Evolutionary conservation across 2,888 invertebrate genomes (phyloP).

Genomic region (Orthonychiurus folsomi): DNA sequence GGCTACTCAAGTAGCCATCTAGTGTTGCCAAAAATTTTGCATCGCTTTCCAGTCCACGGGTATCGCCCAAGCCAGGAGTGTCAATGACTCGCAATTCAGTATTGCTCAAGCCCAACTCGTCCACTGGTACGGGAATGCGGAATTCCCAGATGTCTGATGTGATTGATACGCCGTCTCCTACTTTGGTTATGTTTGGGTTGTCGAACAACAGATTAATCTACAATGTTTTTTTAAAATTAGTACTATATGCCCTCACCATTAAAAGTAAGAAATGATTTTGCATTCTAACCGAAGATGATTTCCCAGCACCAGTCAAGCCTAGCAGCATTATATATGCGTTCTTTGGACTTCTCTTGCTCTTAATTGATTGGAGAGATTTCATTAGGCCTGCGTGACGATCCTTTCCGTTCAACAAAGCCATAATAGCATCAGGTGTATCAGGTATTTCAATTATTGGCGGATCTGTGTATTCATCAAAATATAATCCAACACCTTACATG

Average conservation of each 20-base stretch:
- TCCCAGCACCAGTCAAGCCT: slow-evolving; percentile 28
- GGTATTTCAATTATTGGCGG: background rate
- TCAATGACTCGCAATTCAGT: slow-evolving; percentile 27
- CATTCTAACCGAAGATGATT: slow-evolving; percentile 16
- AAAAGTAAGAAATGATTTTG: background rate
- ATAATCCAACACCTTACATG: no score
- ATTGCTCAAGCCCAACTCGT: slow-evolving; percentile 23
- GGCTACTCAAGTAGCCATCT: slow-evolving; percentile 21
- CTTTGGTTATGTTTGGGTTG: slow-evolving; percentile 26
- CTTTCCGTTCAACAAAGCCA: background rate
- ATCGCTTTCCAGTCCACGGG: slow-evolving; percentile 24
- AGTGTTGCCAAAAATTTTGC: slow-evolving; percentile 25
- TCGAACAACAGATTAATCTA: slow-evolving; percentile 28
- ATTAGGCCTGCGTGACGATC: slow-evolving; percentile 17
- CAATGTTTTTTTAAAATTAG: slow-evolving; percentile 5
- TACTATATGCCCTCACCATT: slow-evolving; percentile 1
- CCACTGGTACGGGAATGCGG: slow-evolving; percentile 19
- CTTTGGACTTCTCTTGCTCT: slow-evolving; percentile 18
- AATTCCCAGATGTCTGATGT: slow-evolving; percentile 26
- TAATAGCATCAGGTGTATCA: background rate
- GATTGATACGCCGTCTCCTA: slow-evolving; percentile 21
- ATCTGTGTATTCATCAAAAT: background rate
- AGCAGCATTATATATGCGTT: slow-evolving; percentile 26
- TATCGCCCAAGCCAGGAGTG: slow-evolving; percentile 29
- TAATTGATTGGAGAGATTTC: slow-evolving; percentile 16